Evolutionary conservation across 2,888 invertebrate genomes (phyloP), one percentile per base, ranked within the genome.

Genomic region (Phrixothrix hirtus): DNA sequence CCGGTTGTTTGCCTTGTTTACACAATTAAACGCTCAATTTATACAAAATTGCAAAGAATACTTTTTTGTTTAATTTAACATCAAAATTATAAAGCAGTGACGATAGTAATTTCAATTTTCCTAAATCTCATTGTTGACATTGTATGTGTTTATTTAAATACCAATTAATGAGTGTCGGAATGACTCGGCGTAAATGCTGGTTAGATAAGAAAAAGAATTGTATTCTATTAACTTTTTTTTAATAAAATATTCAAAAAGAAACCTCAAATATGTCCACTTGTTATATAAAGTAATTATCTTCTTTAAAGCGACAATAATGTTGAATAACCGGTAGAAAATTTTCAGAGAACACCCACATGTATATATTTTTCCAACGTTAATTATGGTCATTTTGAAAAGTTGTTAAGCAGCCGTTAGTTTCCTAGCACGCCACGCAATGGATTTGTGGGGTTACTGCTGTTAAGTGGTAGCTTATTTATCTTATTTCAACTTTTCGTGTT

Each of bases 341-440:
- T 48, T 29, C 31, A 27, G 41, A 41, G 31, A 41, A 21, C 41
- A 48, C 48, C 35, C 48, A 48, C 41, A 48, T 48, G 41, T 35
- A 35, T 41, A 36, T 48, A 48, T 21, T 50, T 43, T 47, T 54
- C 50, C 36, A 45, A 53, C 49, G 41, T 46, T 53, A 57, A 57
- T 57, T 57, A 57, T 31, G 57, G 57, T 50, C 46, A 57, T 57
- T 57, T 54, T 27, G 34, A 37, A 45, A 46, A 49, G 49, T 50
- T 54, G 52, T 57, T 57, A 49, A 54, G 48, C 52, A 48, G 45
- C 53, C 57, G 49, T 49, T 53, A 45, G 36, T 45, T 30, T 49
- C 36, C 7, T 46, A 38, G 37, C 46, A 53, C 45, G 57, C 49
- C 42, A 57, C 37, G 45, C 42, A 42, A 48, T 38, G 27, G 27